phyloP scores from a whole-genome alignment of 2,113 vertebrate species.

The Delphinus delphis region DNA sequence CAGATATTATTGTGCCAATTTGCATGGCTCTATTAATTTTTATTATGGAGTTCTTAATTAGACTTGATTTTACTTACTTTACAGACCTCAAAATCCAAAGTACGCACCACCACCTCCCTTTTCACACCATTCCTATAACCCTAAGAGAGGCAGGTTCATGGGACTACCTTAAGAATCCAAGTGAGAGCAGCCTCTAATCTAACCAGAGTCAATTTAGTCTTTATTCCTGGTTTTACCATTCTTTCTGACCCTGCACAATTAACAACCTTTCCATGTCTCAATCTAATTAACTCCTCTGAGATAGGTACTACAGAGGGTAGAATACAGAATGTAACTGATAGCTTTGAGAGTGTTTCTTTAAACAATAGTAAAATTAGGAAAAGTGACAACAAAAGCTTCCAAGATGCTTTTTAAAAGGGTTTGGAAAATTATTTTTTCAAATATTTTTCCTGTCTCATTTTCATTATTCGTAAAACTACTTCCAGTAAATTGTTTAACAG shows the following conservation, averaged over 20 bases:
- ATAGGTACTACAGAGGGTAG: background rate
- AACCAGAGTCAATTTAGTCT: conserved; percentile 36
- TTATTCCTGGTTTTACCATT: conserved; percentile 42
- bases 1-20: background rate
- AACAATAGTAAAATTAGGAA: conserved; percentile 24
- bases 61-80: conserved; percentile 37
- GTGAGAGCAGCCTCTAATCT: conserved; percentile 7
- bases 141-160: background rate
- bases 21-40: conserved; percentile 33
- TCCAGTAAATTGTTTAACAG: conserved; percentile 43
- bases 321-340: background rate
- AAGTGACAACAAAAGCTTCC: conserved; percentile 26
- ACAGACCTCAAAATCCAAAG: conserved; percentile 34
- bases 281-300: conserved; percentile 59
- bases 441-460: conserved; percentile 30
- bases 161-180: conserved; percentile 33
- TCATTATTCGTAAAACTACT: conserved; percentile 54
- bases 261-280: conserved; percentile 29
- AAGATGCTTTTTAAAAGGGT: background rate
- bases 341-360: conserved; percentile 27
- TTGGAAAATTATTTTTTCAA: conserved; percentile 44
- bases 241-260: conserved; percentile 23
- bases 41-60: conserved; percentile 23
- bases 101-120: conserved; percentile 16
- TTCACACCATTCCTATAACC: background rate